Evolutionary conservation across 2,888 invertebrate genomes (phyloP), one percentile per base, ranked within the genome.

Genomic region (Parnassius orleans): DNA sequence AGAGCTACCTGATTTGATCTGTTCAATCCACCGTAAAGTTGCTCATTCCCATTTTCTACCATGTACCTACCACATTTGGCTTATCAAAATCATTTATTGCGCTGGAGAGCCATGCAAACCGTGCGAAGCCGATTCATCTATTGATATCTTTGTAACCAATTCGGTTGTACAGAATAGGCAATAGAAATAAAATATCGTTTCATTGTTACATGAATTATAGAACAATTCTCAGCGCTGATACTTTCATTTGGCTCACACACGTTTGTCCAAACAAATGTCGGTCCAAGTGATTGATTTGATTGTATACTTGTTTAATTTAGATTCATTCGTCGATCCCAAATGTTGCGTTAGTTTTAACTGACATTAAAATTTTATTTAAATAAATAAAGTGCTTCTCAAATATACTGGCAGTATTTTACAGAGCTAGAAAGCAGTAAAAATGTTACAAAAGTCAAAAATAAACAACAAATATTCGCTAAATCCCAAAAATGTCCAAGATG

Each of bases 201-300:
- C 50, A 58, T 63, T 58, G 58, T 58, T 51, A 33, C 50, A 53
- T 54, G 53, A 62, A 58, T 58, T 57, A 52, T 62, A 61, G 52
- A 61, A 62, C 58, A 3, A 47, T 5, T 54, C 46, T 9, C 43
- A 47, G 43, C 14, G 54, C 63, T 12, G 15, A 53, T 51, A 46
- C 57, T 52, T 48, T 54, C 63, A 58, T 55, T 55, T 63, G 53
- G 50, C 24, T 15, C 41, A 54, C 41, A 15, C 12, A 12, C 58
- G 55, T 55, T 62, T 55, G 63, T 63, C 50, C 55, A 63, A 59
- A 59, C 58, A 63, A 63, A 63, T 44, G 63, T 63, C 63, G 14
- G 46, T 10, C 46, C 42, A 46, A 55, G 55, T 63, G 63, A 63
- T 63, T 63, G 58, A 63, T 63, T 61, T 60, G 63, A 58, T 52